A percentile compares a stretch with the other conserved stretches of the same genome.
Evolutionary conservation across 2,888 invertebrate species (phyloP).

Genomic region (Drosophila paranaensis): DNA sequence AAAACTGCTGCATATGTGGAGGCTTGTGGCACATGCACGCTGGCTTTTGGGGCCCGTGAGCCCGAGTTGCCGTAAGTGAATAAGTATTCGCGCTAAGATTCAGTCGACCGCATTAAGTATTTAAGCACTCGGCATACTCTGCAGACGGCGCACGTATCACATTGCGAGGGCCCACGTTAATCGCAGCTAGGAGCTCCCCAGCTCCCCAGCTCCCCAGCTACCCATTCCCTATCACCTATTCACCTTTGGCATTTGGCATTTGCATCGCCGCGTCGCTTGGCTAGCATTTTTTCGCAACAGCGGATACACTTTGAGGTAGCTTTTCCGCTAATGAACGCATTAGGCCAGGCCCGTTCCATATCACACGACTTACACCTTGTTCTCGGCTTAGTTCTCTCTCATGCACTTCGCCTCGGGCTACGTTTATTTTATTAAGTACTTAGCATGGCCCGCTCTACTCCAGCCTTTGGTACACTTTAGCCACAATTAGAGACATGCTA

Average conservation of each 20-base stretch:
- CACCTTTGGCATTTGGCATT: conserved; percentile 30
- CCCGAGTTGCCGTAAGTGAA: conserved; percentile 55
- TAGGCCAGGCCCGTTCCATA: conserved; percentile 57
- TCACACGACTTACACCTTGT: conserved; percentile 64
- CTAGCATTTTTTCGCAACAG: conserved; percentile 76
- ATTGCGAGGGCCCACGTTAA: conserved; percentile 15
- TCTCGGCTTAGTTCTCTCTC: conserved; percentile 61
- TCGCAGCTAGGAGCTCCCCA: conserved; percentile 1
- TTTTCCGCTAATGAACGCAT: conserved; percentile 81
- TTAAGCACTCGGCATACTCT: conserved; percentile 75
- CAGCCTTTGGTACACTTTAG: conserved; percentile 47
- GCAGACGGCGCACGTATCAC: conserved; percentile 45
- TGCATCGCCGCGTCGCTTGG: conserved; percentile 60
- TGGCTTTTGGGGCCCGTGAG: conserved; percentile 50
- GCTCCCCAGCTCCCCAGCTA: too few relatives aligned
- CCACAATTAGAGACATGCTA: conserved; percentile 69
- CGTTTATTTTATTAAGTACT: conserved; percentile 53
- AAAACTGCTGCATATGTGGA: conserved; percentile 26
- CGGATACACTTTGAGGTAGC: conserved; percentile 77
- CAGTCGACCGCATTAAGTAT: conserved; percentile 81
- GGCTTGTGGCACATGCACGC: conserved; percentile 5
- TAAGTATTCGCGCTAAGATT: conserved; percentile 73
- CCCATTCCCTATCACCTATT: background rate
- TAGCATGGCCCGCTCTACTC: conserved; percentile 18
- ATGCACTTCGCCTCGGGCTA: conserved; percentile 27